Percentiles rank a stretch among this genome's conserved stretches.
Conservation (phyloP, 2,888 invertebrate species). For the Spilarctia lutea region DNA sequence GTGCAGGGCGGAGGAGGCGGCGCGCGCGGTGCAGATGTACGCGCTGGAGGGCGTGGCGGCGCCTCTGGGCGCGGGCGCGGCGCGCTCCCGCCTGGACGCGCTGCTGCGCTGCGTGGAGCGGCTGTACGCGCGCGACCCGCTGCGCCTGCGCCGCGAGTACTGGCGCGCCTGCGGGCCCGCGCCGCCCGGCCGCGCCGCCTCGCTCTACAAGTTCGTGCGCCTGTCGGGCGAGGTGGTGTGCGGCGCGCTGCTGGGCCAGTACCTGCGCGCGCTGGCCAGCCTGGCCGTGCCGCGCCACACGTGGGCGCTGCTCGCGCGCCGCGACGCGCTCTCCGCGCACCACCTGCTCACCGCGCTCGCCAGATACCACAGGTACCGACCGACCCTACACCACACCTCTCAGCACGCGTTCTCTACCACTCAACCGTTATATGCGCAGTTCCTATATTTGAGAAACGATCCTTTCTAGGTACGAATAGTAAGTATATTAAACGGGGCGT, state of each 20-base stretch:
- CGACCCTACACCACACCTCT: too few species aligned
- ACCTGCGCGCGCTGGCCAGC: conserved; percentile 94
- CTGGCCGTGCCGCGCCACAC: conserved; percentile 92
- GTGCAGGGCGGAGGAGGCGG: conserved; percentile 94
- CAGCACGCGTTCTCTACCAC: too few species aligned
- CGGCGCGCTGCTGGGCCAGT: conserved; percentile 93
- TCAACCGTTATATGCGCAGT: not conserved
- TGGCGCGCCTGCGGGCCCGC: conserved; percentile 89
- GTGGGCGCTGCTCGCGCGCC: conserved; percentile 85
- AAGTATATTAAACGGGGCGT: too few species aligned
- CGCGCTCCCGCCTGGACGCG: conserved; percentile 93
- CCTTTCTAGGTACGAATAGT: too few species aligned
- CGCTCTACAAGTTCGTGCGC: conserved; percentile 96
- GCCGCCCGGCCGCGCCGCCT: conserved; percentile 88
- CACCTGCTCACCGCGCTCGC: conserved; percentile 88
- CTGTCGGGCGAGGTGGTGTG: conserved; percentile 95
- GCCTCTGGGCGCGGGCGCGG: conserved; percentile 81
- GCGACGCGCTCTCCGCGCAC: conserved; percentile 76
- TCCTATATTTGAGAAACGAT: too few species aligned
- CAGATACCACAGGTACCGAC: conserved; percentile 87
- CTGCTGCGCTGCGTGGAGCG: conserved; percentile 92
- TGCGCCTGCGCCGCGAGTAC: conserved; percentile 92
- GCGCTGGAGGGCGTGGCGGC: conserved; percentile 92
- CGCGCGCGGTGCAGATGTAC: conserved; percentile 91
- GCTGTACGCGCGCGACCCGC: conserved; percentile 92